Conservation (phyloP, 2,797 vertebrate species). For the Acanthis flammea region DNA sequence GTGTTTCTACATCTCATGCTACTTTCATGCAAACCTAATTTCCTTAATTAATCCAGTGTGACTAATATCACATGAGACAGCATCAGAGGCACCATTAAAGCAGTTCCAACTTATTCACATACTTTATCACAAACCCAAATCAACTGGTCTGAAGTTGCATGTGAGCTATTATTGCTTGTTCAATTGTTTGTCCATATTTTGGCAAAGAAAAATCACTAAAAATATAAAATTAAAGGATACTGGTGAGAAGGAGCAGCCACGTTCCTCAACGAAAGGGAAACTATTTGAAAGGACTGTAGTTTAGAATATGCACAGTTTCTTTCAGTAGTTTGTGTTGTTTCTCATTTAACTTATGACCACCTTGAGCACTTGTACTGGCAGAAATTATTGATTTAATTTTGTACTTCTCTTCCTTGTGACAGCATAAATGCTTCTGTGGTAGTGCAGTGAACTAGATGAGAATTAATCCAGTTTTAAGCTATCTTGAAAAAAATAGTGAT, state of each 20-base stretch:
- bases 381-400: not conserved
- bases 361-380: fast-evolving
- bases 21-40: not conserved
- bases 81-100: not conserved
- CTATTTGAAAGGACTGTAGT: not conserved
- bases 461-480: not conserved
- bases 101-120: not conserved
- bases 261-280: not conserved
- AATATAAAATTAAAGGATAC: not conserved
- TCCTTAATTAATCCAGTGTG: not conserved
- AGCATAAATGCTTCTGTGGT: not conserved
- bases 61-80: not conserved
- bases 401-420: not conserved
- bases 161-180: not conserved
- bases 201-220: not conserved
- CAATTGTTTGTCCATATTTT: not conserved
- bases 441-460: not conserved
- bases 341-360: not conserved
- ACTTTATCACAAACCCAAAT: not conserved
- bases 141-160: not conserved
- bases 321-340: not conserved
- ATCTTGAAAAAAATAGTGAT: not conserved
- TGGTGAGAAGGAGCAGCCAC: not conserved
- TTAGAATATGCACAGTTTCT: not conserved
- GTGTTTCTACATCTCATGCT: not conserved